These are phyloP conservation scores for Eulemur rufifrons DNA, from an alignment of 2,113 vertebrate genomes.

Conservation along the genomic window DNA sequence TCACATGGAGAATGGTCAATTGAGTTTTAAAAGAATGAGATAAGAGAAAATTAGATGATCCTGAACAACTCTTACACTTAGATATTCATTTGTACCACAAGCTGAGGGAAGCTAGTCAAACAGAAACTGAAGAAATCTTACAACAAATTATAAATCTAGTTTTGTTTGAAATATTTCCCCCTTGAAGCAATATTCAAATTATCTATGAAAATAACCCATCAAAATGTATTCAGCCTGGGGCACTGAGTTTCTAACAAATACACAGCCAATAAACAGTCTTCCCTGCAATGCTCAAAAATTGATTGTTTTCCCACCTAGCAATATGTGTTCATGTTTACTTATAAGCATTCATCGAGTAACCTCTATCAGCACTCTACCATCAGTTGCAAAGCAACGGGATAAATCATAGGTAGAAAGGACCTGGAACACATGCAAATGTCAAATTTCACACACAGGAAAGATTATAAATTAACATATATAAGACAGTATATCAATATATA, in stretches of 20 bases:
- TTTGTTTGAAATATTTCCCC: conserved; percentile 33
- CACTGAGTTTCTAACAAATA: conserved; percentile 21
- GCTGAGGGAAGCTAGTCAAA: neutral
- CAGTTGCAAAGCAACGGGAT: conserved; percentile 9
- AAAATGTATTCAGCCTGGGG: neutral
- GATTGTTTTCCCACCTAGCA: conserved; percentile 26
- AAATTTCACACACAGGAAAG: neutral
- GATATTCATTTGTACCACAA: neutral
- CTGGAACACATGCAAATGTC: neutral
- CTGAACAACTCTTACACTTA: neutral
- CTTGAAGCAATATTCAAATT: conserved; percentile 51
- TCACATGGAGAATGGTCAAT: neutral
- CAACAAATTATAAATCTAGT: neutral
- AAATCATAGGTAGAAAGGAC: neutral
- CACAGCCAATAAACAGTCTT: conserved; percentile 22
- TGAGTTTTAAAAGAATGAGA: neutral
- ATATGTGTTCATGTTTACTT: conserved; percentile 24
- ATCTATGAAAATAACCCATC: conserved; percentile 33
- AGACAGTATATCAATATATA: neutral
- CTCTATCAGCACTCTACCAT: neutral
- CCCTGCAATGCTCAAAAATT: conserved; percentile 12
- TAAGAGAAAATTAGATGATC: neutral
- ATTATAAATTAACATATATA: neutral
- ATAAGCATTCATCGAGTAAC: conserved; percentile 3
- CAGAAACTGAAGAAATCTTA: neutral